Evolutionary conservation across 64 coral and sea anemone species (phyloP), one percentile per base, ranked within the genome.

Genomic region (Trachythela sp.): DNA sequence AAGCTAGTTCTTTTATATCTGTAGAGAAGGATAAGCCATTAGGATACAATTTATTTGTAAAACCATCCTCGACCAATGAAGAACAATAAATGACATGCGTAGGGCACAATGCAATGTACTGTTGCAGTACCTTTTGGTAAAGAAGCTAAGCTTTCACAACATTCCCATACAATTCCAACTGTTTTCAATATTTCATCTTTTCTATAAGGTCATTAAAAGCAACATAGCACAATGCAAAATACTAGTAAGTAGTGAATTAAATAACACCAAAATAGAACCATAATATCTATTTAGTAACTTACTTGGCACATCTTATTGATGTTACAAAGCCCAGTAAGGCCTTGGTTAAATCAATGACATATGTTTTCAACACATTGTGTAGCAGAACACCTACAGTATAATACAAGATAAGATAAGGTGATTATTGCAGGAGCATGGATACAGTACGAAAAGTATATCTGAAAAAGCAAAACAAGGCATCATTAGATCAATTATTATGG

Each of bases 141-240:
- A 22, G 20, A 6, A 6, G 20, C 18, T 6, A 68, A 31, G 20
- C 20, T 5, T 68, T 31, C 59, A 68, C 59, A 68, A 22, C 30
- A 68, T 68, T 68, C 59, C 59, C 59, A 68, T n/a, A 68, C 59
- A 68, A 68, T 14, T 31, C 59, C 59, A 68, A 68, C 59, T 22
- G 59, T n/a, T 68, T 68, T 68, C 30, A 68, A 68, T n/a, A 22
- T 68, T 68, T 68, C 59, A n/a, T 68, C 59, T 31, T 68, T 68
- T n/a, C 59, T 68, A 68, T 6, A 22, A 68, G 20, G 11, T 11
- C 4, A 45, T 45, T n/a, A 68, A 68, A 68, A 68, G 5, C 18
- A 68, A n/a, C 30, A 31, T n/a, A 5, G 3, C 20, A 5, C 18
- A 68, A 68, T 68, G 9, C 22, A 54, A 9, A 54, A 10, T n/a